These are phyloP conservation scores for Neuroscelio doddi DNA, from an alignment of 2,888 invertebrate genomes.

Conservation along the genomic window DNA sequence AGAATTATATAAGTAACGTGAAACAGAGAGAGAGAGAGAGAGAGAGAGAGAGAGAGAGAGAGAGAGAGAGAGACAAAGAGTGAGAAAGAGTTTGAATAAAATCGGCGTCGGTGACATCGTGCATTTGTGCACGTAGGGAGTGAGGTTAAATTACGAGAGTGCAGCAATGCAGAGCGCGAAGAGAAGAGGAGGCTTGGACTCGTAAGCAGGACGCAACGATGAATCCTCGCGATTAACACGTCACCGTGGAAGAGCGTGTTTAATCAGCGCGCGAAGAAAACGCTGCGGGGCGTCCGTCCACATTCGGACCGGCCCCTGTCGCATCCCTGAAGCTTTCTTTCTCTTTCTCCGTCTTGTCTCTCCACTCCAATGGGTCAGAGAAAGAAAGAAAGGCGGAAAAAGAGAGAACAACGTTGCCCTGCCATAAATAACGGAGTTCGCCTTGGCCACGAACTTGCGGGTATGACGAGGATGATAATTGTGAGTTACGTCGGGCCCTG, in stretches of 20 bases:
- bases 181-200: slow-evolving; percentile 43
- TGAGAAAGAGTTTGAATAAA: slow-evolving; percentile 12
- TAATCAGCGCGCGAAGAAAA: slow-evolving; percentile 63
- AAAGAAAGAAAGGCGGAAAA: neutral
- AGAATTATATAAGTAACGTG: no score
- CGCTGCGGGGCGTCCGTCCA: slow-evolving; percentile 65
- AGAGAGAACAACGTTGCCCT: slow-evolving; percentile 14
- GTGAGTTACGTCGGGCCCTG: slow-evolving; percentile 58
- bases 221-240: slow-evolving; percentile 66
- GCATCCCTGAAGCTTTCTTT: slow-evolving; percentile 43
- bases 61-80: slow-evolving; percentile 10
- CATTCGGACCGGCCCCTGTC: slow-evolving; percentile 52
- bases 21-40: no score
- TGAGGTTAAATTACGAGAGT: slow-evolving; percentile 36
- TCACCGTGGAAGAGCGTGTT: slow-evolving; percentile 66
- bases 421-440: slow-evolving; percentile 62
- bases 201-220: slow-evolving; percentile 55
- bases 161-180: slow-evolving; percentile 37
- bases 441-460: slow-evolving; percentile 48
- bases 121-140: slow-evolving; percentile 27
- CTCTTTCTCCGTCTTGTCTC: slow-evolving; percentile 37
- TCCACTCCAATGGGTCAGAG: no score
- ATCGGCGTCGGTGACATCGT: slow-evolving; percentile 28
- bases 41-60: no score
- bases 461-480: slow-evolving; percentile 62